Base-by-base conservation (phyloP, 2,888 invertebrate genomes). In the Stenchaetothrips biformis region DNA sequence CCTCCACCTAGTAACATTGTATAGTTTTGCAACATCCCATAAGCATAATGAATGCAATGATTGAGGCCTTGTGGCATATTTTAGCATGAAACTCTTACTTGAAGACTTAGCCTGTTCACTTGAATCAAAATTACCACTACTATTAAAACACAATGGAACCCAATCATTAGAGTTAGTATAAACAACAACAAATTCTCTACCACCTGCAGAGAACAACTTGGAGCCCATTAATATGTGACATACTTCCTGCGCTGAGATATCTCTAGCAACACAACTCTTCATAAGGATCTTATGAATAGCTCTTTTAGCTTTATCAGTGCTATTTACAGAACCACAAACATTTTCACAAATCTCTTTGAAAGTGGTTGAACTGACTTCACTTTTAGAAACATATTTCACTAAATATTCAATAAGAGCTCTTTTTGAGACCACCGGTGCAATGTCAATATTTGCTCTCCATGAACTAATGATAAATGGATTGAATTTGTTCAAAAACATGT, bases 391-490 rank as follows among this genome's bases (percentile, higher is more conserved):
- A 80, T 82, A 82, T 25, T 82, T 82, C 3, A 81, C 77, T 78
- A 82, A 79, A 74, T 82, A 82, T 27, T 81, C 81, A n/a, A 80
- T 8, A 3, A 82, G 79, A 16, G 82, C 80, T 8, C 80, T 49
- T 9, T 59, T 67, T 48, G 79, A 79, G 0, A 78, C 16, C 8
- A 82, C 79, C 7, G 79, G 25, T 0, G 62, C 48, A 25, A 82
- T 78, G 18, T 82, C 82, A 25, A 79, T 82, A 78, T 82, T 82
- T 0, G 82, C 82, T 59, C 82, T 21, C 82, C 82, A 82, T 0
- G 59, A 8, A 21, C 62, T 78, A 53, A 79, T 79, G 9, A 80
- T 37, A 37, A 78, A 81, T 47, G 74, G 13, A 48, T 80, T 81
- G 59, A 79, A 80, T n/a, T 78, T 74, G 21, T 80, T 80, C 25